Conservation (phyloP, 1,140 invertebrate species). For the Octopus sinensis region DNA sequence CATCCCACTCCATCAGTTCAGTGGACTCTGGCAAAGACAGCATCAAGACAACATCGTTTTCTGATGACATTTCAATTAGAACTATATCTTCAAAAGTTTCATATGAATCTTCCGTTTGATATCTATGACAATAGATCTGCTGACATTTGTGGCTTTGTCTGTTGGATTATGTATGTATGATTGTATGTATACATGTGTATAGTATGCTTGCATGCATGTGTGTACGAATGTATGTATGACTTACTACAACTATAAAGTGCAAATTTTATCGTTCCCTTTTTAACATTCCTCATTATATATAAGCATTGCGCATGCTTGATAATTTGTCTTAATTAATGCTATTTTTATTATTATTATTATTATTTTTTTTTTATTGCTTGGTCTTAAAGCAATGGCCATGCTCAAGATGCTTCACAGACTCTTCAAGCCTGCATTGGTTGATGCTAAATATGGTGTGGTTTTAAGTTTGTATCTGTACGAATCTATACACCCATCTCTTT, state of each 20-base stretch:
- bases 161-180: too few relatives aligned
- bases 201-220: too few relatives aligned
- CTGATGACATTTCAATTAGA: not conserved
- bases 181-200: too few relatives aligned
- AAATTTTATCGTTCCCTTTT: too few relatives aligned
- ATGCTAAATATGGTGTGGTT: not conserved
- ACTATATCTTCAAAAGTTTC: not conserved
- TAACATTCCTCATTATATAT: too few relatives aligned
- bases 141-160: too few relatives aligned
- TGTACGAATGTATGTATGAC: too few relatives aligned
- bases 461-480: not conserved
- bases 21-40: not conserved
- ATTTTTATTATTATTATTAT: not conserved
- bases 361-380: not conserved
- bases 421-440: too few relatives aligned
- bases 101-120: not conserved
- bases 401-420: not conserved
- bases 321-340: not conserved
- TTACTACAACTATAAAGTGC: too few relatives aligned
- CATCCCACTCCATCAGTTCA: not conserved
- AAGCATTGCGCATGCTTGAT: not conserved
- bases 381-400: not conserved
- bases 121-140: too few relatives aligned
- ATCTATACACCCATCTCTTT: not conserved
- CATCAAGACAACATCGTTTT: not conserved